Conservation (phyloP, 1,140 invertebrate genomes). For the Eumeta japonica region DNA sequence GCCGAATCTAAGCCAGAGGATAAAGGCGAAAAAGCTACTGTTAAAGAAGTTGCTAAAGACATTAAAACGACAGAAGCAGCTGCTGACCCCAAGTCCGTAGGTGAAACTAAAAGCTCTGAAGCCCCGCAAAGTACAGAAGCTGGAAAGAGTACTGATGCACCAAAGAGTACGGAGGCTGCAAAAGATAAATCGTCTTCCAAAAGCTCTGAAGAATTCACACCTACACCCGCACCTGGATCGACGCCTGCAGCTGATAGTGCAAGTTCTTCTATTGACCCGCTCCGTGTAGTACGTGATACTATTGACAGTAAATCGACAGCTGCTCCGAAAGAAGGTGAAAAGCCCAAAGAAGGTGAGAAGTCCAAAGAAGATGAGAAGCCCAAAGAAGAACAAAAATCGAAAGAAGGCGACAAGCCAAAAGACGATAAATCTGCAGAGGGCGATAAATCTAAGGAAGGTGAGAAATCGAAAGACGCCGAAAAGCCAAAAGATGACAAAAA, state of each 20-base stretch:
- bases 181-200: no score
- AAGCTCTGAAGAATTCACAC: background rate
- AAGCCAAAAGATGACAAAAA: conserved; percentile 15
- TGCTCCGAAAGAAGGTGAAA: no score
- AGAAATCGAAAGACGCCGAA: conserved; percentile 7
- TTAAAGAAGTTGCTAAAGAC: conserved; percentile 31
- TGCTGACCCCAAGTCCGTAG: background rate
- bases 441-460: conserved; percentile 4
- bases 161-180: background rate
- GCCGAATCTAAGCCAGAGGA: conserved; percentile 7
- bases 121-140: background rate
- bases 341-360: background rate
- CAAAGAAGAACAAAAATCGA: no score
- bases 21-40: conserved; percentile 27
- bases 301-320: background rate
- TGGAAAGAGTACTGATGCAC: background rate
- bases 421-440: background rate
- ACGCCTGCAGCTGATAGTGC: background rate
- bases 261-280: no score
- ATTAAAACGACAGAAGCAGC: no score
- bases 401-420: background rate
- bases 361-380: background rate
- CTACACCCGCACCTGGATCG: background rate
- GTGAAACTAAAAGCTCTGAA: background rate
- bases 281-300: conserved; percentile 1